Base-by-base conservation (phyloP, 2,888 invertebrate genomes). In the Trilocha varians region DNA sequence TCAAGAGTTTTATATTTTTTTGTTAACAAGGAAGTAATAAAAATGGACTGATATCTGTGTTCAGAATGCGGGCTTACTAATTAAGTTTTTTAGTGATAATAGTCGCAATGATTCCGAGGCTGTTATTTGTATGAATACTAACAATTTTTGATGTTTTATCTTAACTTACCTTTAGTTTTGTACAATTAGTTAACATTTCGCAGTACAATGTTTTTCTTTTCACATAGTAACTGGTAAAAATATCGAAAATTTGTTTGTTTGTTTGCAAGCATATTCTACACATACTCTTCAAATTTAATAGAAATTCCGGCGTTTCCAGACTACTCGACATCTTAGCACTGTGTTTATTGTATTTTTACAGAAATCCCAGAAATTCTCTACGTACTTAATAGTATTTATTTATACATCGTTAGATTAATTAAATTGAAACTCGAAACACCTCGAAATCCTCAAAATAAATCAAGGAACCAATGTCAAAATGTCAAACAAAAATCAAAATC, bases 181-280 rank as follows among this genome's bases (percentile, higher is more conserved):
- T 84, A 47, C 77, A 83, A 40, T 53, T 59, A 15, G 65, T 56
- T 18, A 85, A 48, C 78, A 85, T 80, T 48, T 80, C 82, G 40
- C 67, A 56, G 45, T 76, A 83, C 17, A 71, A 57, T 43, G 60
- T 72, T 37, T 75, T 73, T 46, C 61, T 69, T 65, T 82, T 80
- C 25, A 55, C 45, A 53, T 71, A 73, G 52, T 61, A 75, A 62
- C 65, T 65, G 11, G 70, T 72, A 50, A 65, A 84, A 55, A 85
- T 77, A 70, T 85, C 76, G 34, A 57, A 73, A 13, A 64, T 63
- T 57, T 62, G 56, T 64, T 70, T 66, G 47, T 66, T 65, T 40
- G 62, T 43, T 53, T 67, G 61, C 2, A 84, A 65, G 50, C 84
- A 85, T 41, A 80, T 55, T 50, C 84, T 72, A 62, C 84, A 85